Evolutionary conservation across 1,140 invertebrate species (phyloP), one percentile per base, ranked within the genome.

Genomic region (Drosophila auraria): DNA sequence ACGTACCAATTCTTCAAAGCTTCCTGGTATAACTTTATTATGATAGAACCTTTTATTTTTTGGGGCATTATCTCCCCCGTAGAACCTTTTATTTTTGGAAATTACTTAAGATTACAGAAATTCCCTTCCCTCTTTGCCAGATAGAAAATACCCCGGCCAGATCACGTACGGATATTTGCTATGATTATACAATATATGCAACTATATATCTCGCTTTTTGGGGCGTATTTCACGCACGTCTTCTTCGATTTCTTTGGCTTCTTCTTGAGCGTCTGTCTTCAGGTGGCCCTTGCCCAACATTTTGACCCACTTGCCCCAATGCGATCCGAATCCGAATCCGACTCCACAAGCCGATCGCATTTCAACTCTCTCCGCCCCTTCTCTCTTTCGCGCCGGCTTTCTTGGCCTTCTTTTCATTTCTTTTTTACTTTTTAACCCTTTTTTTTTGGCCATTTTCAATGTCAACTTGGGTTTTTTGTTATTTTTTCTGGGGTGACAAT

Each of bases 271-370:
- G 69, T 83, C 56, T 80, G 30, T 40, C 36, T 54, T 30, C 30
- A 30, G 30, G 17, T 51, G 62, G 86, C 84, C 83, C 83, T 87
- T 87, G 81, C 83, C 83, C 81, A 87, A 87, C 83, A 87, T 78
- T 45, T 62, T 87, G 84, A 87, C 83, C 83, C 83, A 87, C 80
- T 87, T 89, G 84, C 78, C 86, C 84, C 83, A 89, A 83, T 83
- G 83, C 56, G 69, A 40, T 36, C 36, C 36, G 33, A 23, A 57
- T 38, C 33, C 20, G 20, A 57, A 25, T 57, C 54, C 20, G 27
- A 51, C 25, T 51, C 49, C 25, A 57, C 40, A 57, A 78, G 50
- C 74, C 64, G 68, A 82, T 89, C 83, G 70, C 84, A 87, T 87
- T 87, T 87, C 83, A 62, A 57, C 59, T 66, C 50, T 47, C 40